Percentiles rank a stretch among this genome's conserved stretches.
Conservation (phyloP, 2,888 invertebrate species). For the Caenorhabditis uteleia region DNA sequence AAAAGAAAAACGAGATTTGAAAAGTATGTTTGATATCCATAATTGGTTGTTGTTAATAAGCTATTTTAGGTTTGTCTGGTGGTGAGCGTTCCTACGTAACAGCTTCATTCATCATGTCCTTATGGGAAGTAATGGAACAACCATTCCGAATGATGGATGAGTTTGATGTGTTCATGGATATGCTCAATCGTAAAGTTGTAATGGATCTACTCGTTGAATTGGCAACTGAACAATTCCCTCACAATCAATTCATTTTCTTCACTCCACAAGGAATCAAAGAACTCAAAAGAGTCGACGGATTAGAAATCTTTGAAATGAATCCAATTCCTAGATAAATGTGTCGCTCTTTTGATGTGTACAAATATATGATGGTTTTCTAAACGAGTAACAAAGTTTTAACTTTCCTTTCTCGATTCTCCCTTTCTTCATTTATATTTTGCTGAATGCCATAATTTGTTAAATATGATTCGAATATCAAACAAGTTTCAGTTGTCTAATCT, state of each 20-base stretch:
- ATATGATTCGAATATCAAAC: too few species aligned
- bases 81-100: conserved; percentile 91
- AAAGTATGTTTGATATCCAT: too few species aligned
- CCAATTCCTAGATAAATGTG: too few species aligned
- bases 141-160: conserved; percentile 79
- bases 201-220: conserved; percentile 64
- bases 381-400: too few species aligned
- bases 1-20: conserved; percentile 22
- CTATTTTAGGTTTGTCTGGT: conserved; percentile 85
- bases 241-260: conserved; percentile 67
- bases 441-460: too few species aligned
- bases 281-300: conserved; percentile 35
- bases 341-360: too few species aligned
- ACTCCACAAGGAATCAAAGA: conserved; percentile 66
- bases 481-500: too few species aligned
- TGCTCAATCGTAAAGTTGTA: conserved; percentile 61
- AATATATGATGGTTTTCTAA: too few species aligned
- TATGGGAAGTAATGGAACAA: conserved; percentile 89
- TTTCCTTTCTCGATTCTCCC: too few species aligned
- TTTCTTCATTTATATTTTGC: too few species aligned
- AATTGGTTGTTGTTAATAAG: neutral
- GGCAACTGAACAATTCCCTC: conserved; percentile 51
- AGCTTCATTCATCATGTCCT: conserved; percentile 86
- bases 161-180: conserved; percentile 65
- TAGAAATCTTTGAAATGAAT: conserved; percentile 53